Evolutionary conservation across 2,113 vertebrate species (phyloP).

Genomic region (Nettapus auritus): DNA sequence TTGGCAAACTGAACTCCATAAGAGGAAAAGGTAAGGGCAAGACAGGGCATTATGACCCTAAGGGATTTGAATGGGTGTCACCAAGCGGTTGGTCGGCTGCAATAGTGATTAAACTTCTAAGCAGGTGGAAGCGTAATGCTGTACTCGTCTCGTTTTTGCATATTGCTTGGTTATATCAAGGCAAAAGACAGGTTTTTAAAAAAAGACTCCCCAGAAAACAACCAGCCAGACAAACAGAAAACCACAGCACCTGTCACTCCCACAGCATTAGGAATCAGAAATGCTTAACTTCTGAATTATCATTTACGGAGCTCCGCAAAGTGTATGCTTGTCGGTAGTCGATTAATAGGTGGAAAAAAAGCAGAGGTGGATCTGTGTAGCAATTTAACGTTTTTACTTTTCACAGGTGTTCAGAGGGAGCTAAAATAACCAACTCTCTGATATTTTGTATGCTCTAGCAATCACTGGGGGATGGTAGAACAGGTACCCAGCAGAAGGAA

Average conservation of each 20-base stretch:
- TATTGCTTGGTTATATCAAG: neutral
- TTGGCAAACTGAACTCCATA: neutral
- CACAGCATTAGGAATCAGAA: neutral
- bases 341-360: neutral
- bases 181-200: neutral
- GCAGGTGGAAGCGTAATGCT: neutral
- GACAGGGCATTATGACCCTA: neutral
- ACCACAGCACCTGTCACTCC: neutral
- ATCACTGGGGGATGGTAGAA: neutral
- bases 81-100: neutral
- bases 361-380: neutral
- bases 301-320: neutral
- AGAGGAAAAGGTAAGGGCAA: neutral
- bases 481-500: neutral
- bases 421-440: neutral
- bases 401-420: neutral
- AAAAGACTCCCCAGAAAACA: neutral
- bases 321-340: accelerated
- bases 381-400: neutral
- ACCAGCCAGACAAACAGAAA: neutral
- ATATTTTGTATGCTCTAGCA: neutral
- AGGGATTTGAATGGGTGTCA: neutral
- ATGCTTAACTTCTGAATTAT: neutral
- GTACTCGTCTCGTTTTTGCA: neutral
- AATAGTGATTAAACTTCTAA: neutral